Evolutionary conservation across 2,888 invertebrate species (phyloP), one percentile per base, ranked within the genome.

Genomic region (Quadriops clusia): DNA sequence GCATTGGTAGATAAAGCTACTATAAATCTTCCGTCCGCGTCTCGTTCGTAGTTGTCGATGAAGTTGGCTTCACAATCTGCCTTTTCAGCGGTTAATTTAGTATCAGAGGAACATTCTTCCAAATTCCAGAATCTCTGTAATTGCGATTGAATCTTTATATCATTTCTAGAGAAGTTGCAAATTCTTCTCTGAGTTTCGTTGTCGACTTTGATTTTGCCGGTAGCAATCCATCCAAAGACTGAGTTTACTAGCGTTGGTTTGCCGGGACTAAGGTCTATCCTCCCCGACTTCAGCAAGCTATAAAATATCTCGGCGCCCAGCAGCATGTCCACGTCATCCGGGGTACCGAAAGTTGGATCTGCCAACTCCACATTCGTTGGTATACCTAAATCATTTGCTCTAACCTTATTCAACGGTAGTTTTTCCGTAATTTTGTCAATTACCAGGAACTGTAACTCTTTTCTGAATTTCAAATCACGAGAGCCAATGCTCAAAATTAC

Each of bases 291-390:
- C 9, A 29, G 5, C 9, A 26, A 29, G 12, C 22, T 16, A 3
- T 14, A 29, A 29, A 29, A 29, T 22, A 29, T 29, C 10, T 17
- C 11, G 13, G 29, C 29, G 13, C 29, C 29, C 14, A 29, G 12
- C 10, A 29, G 9, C 7, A 29, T 29, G 2, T 29, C 21, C n/a
- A 28, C 22, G 17, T 29, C 8, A 11, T 18, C 8, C n/a, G 18
- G n/a, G 7, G 7, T 7, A 18, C n/a, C n/a, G 9, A 29, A 29
- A 26, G 7, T 22, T 27, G 25, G 8, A 29, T 29, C 24, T 8
- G 29, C 29, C 6, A 29, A 29, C 11, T 27, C n/a, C 8, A 27
- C 17, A n/a, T 8, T 15, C 11, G 6, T 10, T 26, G 11, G 15
- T 15, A 26, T 14, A 4, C 17, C 7, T 7, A n/a, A n/a, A n/a